These are phyloP conservation scores for Leptarthrus brevirostris DNA, from an alignment of 2,888 invertebrate genomes.

Conservation along the genomic window DNA sequence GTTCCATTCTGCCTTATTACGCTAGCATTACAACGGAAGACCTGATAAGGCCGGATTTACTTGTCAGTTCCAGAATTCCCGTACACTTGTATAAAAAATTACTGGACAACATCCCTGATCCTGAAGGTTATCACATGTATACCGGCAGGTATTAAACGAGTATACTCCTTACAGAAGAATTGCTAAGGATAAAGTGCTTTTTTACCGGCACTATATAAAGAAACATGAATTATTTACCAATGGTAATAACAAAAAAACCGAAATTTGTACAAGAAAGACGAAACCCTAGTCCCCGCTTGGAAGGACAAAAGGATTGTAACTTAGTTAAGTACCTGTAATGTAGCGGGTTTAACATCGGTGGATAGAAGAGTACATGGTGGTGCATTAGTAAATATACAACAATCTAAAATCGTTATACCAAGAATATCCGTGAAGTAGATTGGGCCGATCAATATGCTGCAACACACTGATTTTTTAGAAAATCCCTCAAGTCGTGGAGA, in stretches of 20 bases:
- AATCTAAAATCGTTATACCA: not conserved
- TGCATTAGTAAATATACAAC: not conserved
- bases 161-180: not conserved
- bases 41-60: not conserved
- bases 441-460: too few relatives aligned
- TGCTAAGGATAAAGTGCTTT: not conserved
- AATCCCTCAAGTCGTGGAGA: too few relatives aligned
- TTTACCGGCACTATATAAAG: not conserved
- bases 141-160: not conserved
- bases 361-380: not conserved
- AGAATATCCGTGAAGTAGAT: too few relatives aligned
- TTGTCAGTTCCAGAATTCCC: not conserved
- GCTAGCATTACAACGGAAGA: too few relatives aligned
- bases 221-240: not conserved
- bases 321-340: constrained; percentile 5
- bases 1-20: too few relatives aligned
- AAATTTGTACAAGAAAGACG: not conserved
- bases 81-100: not conserved
- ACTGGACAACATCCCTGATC: not conserved
- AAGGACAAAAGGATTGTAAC: too few relatives aligned
- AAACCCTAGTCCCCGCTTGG: too few relatives aligned
- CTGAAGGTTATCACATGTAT: not conserved
- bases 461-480: too few relatives aligned
- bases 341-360: not conserved
- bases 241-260: constrained; percentile 4